phyloP scores from a whole-genome alignment of 2,888 invertebrate genomes.

The Drosophila stalkeri region DNA sequence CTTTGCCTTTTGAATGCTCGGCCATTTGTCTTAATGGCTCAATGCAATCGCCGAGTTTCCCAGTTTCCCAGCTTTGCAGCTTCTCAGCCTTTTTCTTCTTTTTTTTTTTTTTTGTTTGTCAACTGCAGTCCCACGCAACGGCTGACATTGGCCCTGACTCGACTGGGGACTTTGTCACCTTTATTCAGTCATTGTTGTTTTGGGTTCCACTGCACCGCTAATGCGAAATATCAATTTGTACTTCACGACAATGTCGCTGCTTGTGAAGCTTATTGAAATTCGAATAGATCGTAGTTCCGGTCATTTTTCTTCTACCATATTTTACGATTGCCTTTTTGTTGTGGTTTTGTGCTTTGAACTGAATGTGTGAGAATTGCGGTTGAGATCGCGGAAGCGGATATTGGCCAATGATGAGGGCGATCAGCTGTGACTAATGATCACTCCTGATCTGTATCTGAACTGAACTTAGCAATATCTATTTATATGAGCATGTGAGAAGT shows the following conservation, averaged over 20 bases:
- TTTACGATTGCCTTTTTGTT: background rate
- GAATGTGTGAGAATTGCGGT: conserved; percentile 59
- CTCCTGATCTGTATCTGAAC: conserved; percentile 19
- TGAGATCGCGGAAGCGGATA: conserved; percentile 65
- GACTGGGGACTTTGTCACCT: conserved; percentile 67
- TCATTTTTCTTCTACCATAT: conserved; percentile 23
- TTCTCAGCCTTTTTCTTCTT: background rate
- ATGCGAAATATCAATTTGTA: conserved; percentile 79
- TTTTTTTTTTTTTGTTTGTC: background rate
- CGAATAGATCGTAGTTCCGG: conserved; percentile 75
- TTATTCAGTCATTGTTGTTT: conserved; percentile 32
- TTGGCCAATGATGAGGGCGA: conserved; percentile 46
- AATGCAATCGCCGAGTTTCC: conserved; percentile 59
- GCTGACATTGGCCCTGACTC: conserved; percentile 51
- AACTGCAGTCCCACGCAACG: conserved; percentile 72
- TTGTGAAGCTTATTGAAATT: conserved; percentile 67
- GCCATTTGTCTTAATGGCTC: conserved; percentile 78
- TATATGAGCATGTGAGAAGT: background rate
- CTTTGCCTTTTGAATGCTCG: conserved; percentile 46
- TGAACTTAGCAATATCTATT: background rate
- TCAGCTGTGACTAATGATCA: conserved; percentile 44
- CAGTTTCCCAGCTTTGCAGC: conserved; percentile 46
- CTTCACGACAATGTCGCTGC: conserved; percentile 51
- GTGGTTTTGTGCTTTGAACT: conserved; percentile 21
- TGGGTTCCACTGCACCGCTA: conserved; percentile 46